Percentiles rank a stretch among this genome's conserved stretches.
Conservation (phyloP, 35 echinoderm and acorn worm species). For the Amphiura filiformis region DNA sequence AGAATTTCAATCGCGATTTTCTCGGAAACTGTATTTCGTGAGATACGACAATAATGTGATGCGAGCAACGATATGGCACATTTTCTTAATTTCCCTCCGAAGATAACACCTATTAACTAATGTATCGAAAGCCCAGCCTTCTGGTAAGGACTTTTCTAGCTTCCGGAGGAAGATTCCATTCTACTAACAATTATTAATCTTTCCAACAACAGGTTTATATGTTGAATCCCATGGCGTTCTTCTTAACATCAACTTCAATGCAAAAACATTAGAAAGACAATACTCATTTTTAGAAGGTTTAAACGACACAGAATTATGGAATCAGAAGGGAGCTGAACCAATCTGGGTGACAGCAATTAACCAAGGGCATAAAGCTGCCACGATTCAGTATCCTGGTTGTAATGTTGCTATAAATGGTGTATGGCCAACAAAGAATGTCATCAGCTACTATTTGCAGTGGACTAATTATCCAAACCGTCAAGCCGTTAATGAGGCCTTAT, state of each 20-base stretch:
- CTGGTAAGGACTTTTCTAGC: too few species aligned
- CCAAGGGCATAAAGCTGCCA: constrained; percentile 64
- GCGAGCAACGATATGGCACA: too few species aligned
- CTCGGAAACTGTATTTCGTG: too few species aligned
- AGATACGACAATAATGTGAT: too few species aligned
- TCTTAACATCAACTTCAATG: constrained; percentile 75
- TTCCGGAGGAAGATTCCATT: too few species aligned
- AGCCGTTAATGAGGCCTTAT: constrained; percentile 43
- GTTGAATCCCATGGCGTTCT: constrained; percentile 83
- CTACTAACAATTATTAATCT: too few species aligned
- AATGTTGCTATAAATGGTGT: constrained; percentile 73
- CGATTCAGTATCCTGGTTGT: constrained; percentile 74
- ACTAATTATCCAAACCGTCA: constrained; percentile 20
- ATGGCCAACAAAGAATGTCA: constrained; percentile 44
- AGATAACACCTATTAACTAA: too few species aligned
- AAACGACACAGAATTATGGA: constrained; percentile 71
- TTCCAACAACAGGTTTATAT: constrained; percentile 87
- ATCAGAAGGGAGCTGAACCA: constrained; percentile 65
- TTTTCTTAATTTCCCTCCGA: too few species aligned
- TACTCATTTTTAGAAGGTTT: too few species aligned
- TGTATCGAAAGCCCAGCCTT: too few species aligned
- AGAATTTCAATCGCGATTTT: too few species aligned
- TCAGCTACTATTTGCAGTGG: too few species aligned
- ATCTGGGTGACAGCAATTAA: constrained; percentile 90
- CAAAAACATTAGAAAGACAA: constrained; percentile 25